Base-by-base conservation (phyloP, 2,888 invertebrate genomes). In the Ptychoptera albimana region DNA sequence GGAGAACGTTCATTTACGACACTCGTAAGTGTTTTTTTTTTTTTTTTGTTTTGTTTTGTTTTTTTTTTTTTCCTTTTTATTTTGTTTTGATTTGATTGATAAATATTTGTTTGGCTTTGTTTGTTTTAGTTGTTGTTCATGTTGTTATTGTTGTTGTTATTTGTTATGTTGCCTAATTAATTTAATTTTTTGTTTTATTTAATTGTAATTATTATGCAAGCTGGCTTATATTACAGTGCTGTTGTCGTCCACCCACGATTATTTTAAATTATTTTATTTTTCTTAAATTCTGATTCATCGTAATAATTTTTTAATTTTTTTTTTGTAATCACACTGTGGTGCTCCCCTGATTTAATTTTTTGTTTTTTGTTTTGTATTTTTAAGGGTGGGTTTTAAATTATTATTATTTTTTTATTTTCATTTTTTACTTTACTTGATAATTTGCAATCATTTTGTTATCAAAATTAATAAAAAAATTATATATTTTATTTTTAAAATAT, bases 1-100 rank as follows among this genome's bases (percentile, higher is more conserved):
- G 65, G 64, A 48, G 66, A 66, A 55, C 59, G 66, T 52, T 66
- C 66, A 38, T 66, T 66, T 53, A 65, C 66, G 44, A 65, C 64
- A 53, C 56, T 66, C 58, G 66, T 66, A 56, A 57, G 60, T 49
- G 46, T 41, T 44, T 8, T 36, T 13, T n/a, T 9, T 36, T n/a
- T 13, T 36, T 36, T 36, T n/a, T 36, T 36, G 8, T 11, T n/a
- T 15, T 11, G n/a, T 38, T 38, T 2, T 23, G 23, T 23, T 23
- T 23, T 23, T 23, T 23, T 23, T 3, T 23, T 23, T 23, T 23
- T 23, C 23, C 3, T 23, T 12, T 41, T 41, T 41, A 7, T 14
- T 8, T 41, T 41, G 41, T 29, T 39, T 41, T 41, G 4, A 12
- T 8, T 41, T 41, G 41, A 10, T 39, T 5, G 7, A 23, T 23